Evolutionary conservation across 2,888 invertebrate species (phyloP), one percentile per base, ranked within the genome.

Genomic region (Apeira syringaria): DNA sequence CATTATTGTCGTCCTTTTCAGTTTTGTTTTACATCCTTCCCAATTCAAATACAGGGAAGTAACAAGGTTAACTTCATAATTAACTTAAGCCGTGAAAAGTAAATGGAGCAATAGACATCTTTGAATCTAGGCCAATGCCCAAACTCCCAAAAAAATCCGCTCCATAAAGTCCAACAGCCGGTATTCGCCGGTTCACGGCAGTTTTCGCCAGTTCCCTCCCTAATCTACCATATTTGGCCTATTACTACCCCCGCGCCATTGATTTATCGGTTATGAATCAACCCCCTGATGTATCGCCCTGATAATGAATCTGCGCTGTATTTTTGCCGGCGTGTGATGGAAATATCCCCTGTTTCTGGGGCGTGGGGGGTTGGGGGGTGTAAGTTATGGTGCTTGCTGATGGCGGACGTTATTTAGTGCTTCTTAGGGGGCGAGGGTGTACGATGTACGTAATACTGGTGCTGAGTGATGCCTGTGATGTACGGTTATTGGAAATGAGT

Each of bases 181-280:
- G 24, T 28, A 18, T 18, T 13, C 11, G 26, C 30, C 36, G 36
- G 36, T 22, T 26, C 20, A 15, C 11, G 22, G 26, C 36, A 29
- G 36, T 22, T 26, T 13, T 9, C 11, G 26, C 30, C 29, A 29
- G 36, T 35, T 42, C 11, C 35, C n/a, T 32, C 51, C 53, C 53
- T 56, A 56, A 56, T 56, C 56, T 53, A 56, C 81, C 84, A 83
- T 86, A 85, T 86, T 85, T 80, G 81, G 78, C 77, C 85, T 83
- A 86, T 87, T 86, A 87, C 81, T 57, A 61, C 73, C 72, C 77
- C 70, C 70, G 58, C 64, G 68, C 67, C 80, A 87, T 88, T 88
- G 89, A 89, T 89, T 88, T 89, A 89, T 89, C 65, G 87, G 83
- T 86, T 86, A 88, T 87, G 86, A 88, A 88, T 88, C 88, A 85